These are phyloP conservation scores for Rhingia rostrata DNA, from an alignment of 2,888 invertebrate species.

Conservation along the genomic window DNA sequence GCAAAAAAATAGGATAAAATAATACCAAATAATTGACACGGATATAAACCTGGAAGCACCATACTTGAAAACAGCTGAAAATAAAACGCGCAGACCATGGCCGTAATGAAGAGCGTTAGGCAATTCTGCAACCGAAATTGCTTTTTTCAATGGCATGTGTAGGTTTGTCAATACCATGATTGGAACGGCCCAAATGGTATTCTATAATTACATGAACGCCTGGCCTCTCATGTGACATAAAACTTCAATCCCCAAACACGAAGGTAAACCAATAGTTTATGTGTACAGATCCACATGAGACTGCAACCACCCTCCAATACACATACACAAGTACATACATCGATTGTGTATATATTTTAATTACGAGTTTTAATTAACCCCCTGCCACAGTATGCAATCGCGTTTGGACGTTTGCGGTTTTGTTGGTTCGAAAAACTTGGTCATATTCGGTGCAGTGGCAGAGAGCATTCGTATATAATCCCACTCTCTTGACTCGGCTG, in stretches of 20 bases:
- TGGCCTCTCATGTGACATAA: background rate
- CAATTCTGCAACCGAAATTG: conserved; percentile 2
- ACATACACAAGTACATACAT: background rate
- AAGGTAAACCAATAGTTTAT: background rate
- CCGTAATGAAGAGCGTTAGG: no score
- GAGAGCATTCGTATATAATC: no score
- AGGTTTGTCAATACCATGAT: background rate
- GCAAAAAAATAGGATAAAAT: no score
- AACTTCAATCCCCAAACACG: background rate
- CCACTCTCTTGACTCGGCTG: background rate
- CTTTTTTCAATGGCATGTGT: background rate
- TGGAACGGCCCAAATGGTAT: conserved; percentile 1
- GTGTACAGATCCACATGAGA: background rate
- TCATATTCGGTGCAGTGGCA: background rate
- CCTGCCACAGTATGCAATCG: conserved; percentile 22
- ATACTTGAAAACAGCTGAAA: conserved; percentile 15
- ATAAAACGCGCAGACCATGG: background rate
- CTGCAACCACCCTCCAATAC: background rate
- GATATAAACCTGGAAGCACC: background rate
- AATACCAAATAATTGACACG: background rate
- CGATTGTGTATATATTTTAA: conserved; percentile 27
- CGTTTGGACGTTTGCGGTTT: conserved; percentile 54
- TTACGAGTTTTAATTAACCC: conserved; percentile 60
- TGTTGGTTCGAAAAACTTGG: conserved; percentile 8
- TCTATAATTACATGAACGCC: conserved; percentile 26